Evolutionary conservation across 2,113 vertebrate genomes (phyloP), one percentile per base, ranked within the genome.

Genomic region (Nibea coibor): DNA sequence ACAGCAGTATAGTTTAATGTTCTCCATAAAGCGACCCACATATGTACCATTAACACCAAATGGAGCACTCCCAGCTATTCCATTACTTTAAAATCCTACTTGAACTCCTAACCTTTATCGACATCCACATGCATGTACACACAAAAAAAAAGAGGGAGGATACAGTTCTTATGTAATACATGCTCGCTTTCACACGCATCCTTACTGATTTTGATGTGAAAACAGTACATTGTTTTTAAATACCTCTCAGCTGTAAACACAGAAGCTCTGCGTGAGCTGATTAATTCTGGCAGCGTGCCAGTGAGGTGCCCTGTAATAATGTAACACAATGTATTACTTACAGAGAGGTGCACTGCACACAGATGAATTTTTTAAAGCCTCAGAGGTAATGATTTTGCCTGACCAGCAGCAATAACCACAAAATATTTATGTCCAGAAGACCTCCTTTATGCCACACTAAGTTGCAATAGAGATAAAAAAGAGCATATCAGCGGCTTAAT

Each of bases 401-500:
- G 83, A 82, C 72, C 79, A 76, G 69, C 42, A 80, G 85, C 57
- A 78, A 62, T 77, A 56, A 72, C 81, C 50, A 70, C 77, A 84
- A 56, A 77, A 88, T 87, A 80, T 89, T 85, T 89, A 92, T 83
- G 70, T 72, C 56, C 68, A 56, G 61, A 68, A 48, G 69, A 58
- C 58, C 78, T 85, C 45, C 26, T 78, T 79, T 73, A 74, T 77
- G 73, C 76, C 63, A 86, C 74, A 51, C 45, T 83, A 65, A 77
- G 65, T 74, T 69, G 56, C 77, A 83, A 61, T 28, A 22, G 54
- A 82, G 65, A 79, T 63, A 69, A 79, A 79, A 80, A 79, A 77
- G 72, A 48, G 56, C 82, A 72, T 51, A 78, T 83, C 51, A 75
- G 80, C 51, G 83, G 76, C 91, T 91, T 88, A 92, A 93, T 91